Evolutionary conservation across 2,888 invertebrate species (phyloP).

Genomic region (Kuschelorhynchus macadamiae): DNA sequence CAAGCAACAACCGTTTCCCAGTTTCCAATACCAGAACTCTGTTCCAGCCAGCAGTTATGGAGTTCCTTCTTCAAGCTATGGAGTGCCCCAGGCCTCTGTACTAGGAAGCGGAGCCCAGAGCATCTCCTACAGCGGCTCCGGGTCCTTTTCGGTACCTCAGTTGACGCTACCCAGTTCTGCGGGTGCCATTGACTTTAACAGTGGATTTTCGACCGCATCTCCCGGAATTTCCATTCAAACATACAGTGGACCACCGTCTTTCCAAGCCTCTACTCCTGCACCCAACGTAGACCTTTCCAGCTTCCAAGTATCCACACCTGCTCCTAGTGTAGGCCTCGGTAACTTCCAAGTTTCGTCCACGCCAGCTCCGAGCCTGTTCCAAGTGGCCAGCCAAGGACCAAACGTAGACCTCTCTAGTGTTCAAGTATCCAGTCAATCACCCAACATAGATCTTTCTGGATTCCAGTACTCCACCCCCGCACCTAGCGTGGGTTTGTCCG

Average conservation of each 20-base stretch:
- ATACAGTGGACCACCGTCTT: conserved; percentile 21
- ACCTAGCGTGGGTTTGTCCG: not conserved
- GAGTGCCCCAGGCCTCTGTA: conserved; percentile 39
- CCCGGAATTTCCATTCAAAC: conserved; percentile 22
- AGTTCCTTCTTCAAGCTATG: conserved; percentile 31
- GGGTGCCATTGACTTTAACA: conserved; percentile 16
- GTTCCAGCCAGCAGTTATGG: conserved; percentile 12
- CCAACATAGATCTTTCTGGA: conserved; percentile 25
- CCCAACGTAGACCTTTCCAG: not conserved
- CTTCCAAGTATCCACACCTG: conserved; percentile 19
- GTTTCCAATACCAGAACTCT: conserved; percentile 27
- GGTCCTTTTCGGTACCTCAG: conserved; percentile 6
- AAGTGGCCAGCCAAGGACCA: not conserved
- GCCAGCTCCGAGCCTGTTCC: too few relatives aligned
- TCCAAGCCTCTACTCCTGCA: not conserved
- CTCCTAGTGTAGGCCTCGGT: too few relatives aligned
- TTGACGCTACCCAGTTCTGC: conserved; percentile 21
- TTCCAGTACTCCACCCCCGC: conserved; percentile 25
- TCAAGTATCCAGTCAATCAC: conserved; percentile 10
- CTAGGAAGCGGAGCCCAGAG: conserved; percentile 20
- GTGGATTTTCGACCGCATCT: conserved; percentile 3
- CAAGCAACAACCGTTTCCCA: conserved; percentile 17
- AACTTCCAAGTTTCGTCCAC: too few relatives aligned
- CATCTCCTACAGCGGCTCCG: conserved; percentile 10
- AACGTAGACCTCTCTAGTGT: not conserved